These are phyloP conservation scores for Drosophila infuscata DNA, from an alignment of 2,888 invertebrate species.

Conservation along the genomic window DNA sequence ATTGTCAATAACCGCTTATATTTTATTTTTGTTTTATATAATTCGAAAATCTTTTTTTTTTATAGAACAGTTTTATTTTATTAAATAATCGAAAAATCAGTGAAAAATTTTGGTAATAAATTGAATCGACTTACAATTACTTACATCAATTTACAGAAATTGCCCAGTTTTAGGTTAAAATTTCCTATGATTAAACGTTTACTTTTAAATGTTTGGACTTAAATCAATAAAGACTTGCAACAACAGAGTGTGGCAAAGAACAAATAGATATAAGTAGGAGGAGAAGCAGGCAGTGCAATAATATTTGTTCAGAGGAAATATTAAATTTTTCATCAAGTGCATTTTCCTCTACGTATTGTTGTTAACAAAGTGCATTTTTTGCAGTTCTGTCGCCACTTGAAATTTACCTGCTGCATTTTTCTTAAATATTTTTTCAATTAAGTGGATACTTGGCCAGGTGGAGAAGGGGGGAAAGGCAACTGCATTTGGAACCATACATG, in stretches of 20 bases:
- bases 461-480: background rate
- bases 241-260: background rate
- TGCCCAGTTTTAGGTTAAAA: background rate
- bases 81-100: background rate
- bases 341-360: background rate
- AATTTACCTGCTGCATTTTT: conserved; percentile 21
- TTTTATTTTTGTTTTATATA: no score
- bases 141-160: background rate
- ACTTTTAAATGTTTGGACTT: conserved; percentile 17
- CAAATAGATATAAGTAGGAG: no score
- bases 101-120: background rate
- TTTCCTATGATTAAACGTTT: conserved; percentile 15
- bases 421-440: conserved; percentile 1
- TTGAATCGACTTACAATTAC: background rate
- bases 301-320: conserved; percentile 15
- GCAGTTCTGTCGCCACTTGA: conserved; percentile 15
- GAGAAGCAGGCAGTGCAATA: background rate
- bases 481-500: background rate
- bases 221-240: conserved; percentile 35
- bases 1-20: background rate
- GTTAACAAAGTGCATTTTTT: conserved; percentile 18
- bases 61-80: background rate
- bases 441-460: background rate
- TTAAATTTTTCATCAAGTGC: conserved; percentile 28
- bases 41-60: background rate